Base-by-base conservation (phyloP, 2,797 vertebrate species). In the Bradypodion ventrale region DNA sequence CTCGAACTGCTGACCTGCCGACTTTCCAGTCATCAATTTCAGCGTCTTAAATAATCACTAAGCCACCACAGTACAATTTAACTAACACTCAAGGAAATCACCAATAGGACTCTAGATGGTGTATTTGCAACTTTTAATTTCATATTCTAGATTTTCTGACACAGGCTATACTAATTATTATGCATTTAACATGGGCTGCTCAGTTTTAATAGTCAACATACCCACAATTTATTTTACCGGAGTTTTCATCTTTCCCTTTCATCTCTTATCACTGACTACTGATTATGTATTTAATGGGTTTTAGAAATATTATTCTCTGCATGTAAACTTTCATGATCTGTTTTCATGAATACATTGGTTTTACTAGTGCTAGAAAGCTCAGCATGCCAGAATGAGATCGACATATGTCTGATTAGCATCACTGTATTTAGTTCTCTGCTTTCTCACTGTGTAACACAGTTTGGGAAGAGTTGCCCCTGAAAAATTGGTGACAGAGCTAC, bases 201-300 rank as follows among this genome's bases (percentile, higher is more conserved):
- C 62, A 77, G 9, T 72, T 59, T 77, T 72, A 83, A 29, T 52
- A 80, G 2, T 60, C 1, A 42, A 78, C n/a, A 80, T 29, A 74
- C 0, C 72, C 1, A 3, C 68, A 63, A 37, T 5, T 0, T 80
- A 3, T 25, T 87, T 21, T 87, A n/a, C 16, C 12, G 83, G 2
- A 46, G 19, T 78, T 85, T 70, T 2, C 7, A 83, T 75, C 25
- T 84, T 56, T 69, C 10, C 73, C 81, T 87, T 63, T 81, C 59
- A 78, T 80, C 72, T 84, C 52, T 85, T 78, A 46, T 88, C 35
- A 49, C 37, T 90, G 77, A 2, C 9, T 90, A 66, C 15, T 25
- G 0, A 83, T 88, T 69, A 93, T 92, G 83, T 52, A 88, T 62
- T 77, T 44, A 89, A 86, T 89, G 91, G 46, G 59, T 77, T 90